Evolutionary conservation across 2,113 vertebrate genomes (phyloP), one percentile per base, ranked within the genome.

Genomic region (Martes martes): DNA sequence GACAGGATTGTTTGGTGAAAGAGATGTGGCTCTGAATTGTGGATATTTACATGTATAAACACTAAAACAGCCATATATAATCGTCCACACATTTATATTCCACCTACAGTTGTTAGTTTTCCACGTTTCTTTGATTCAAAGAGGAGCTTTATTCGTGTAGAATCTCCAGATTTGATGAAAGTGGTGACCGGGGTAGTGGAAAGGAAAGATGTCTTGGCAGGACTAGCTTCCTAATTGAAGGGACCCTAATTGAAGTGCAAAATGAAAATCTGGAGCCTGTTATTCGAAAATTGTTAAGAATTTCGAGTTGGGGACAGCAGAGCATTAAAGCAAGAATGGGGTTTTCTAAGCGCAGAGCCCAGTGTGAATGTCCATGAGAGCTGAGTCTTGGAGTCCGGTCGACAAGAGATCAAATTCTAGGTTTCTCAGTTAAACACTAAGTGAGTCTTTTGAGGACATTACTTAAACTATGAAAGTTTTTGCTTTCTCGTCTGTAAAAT

Each of bases 161-260:
- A 84, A 81, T 76, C 55, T 87, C 94, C 76, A 81, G 69, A 85
- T 71, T 92, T 93, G 65, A 19, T 91, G 26, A 81, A 78, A 90
- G 45, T 59, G 18, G 11, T 90, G 80, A 69, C 10, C 4, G 2
- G 19, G 4, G 83, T 83, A 39, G 94, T 63, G 21, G 61, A 57
- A 55, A 76, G 47, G 67, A 83, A 93, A 84, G 23, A 92, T 31
- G 1, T 55, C 33, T 85, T 59, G 89, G 31, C 45, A 96, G 31
- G 61, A 83, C 7, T 36, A 39, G 9, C 36, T 88, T 52, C 11
- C 28, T 52, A 63, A 81, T 94, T 85, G 76, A 74, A 78, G 82
- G 23, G 23, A 65, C 36, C 1, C 39, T 42, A 42, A 42, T 42
- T 42, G 39, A 42, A 61, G 31, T 47, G 18, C 47, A 85, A 96